Evolutionary conservation across 2,888 invertebrate species (phyloP), one percentile per base, ranked within the genome.

Genomic region (Eupithecia abbreviata): DNA sequence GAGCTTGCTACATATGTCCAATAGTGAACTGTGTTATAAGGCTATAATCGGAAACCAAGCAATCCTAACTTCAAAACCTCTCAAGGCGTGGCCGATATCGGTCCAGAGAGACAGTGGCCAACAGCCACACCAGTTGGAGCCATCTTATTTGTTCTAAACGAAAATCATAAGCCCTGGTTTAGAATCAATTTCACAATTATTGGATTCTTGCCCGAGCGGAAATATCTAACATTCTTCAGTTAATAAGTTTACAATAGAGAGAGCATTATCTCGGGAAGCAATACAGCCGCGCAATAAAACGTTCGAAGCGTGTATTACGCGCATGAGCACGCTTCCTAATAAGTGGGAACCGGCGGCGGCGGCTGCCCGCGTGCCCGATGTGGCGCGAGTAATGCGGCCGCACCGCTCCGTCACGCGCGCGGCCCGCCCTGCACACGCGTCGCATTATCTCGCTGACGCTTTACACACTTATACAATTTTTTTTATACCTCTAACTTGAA

Each of bases 281-380:
- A 91, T 91, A 89, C 89, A 85, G 87, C 81, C 85, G 87, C 90
- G 91, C 92, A 93, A 93, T 93, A 94, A 58, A 93, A 93, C 91
- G 91, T 93, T 92, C 92, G 91, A 92, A 92, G 89, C 91, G 92
- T 86, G 91, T 91, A 91, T 94, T 93, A 92, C 90, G 91, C 94
- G 94, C 93, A 91, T 93, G 94, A 93, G 93, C 92, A 91, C 89
- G 91, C 93, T 91, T 89, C 93, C 92, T 94, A 94, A 94, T 94
- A 94, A 94, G 93, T 93, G 91, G 92, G 93, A 93, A 92, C 91
- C 92, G 91, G 90, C 93, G 58, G 18, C 58, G 91, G 90, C 93
- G 58, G 58, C 58, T 18, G 18, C 58, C 58, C 58, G 58, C 58
- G 58, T 55, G 93, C 87, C 91, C 91, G 93, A 93, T 93, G 93